Evolutionary conservation across 1,140 invertebrate genomes (phyloP).

Genomic region (Listronotus oregonensis): DNA sequence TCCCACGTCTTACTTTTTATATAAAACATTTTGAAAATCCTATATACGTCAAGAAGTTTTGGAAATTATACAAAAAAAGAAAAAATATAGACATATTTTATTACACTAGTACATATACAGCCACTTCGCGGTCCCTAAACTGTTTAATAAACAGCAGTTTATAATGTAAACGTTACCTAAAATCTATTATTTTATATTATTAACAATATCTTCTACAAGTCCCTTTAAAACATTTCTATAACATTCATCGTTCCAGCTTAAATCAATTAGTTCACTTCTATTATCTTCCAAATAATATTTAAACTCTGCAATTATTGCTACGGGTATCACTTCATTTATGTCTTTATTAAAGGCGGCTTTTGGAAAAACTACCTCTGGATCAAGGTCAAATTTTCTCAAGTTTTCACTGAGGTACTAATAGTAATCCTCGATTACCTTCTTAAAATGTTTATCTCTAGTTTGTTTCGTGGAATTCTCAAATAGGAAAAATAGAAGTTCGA

Average conservation of each 20-base stretch:
- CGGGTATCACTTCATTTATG: constrained; percentile 2
- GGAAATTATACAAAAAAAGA: too few species aligned
- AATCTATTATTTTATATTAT: neutral
- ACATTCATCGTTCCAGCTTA: constrained; percentile 7
- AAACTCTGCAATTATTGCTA: neutral
- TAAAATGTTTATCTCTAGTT: constrained; percentile 52
- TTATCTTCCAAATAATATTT: constrained; percentile 18
- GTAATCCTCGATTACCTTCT: constrained; percentile 52
- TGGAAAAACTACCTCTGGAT: constrained; percentile 6
- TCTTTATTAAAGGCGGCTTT: constrained; percentile 11
- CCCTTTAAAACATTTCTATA: constrained; percentile 19
- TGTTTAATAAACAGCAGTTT: too few species aligned
- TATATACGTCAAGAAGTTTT: too few species aligned
- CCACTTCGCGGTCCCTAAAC: too few species aligned
- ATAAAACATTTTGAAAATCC: too few species aligned
- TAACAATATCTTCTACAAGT: constrained; percentile 18
- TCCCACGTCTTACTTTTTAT: too few species aligned
- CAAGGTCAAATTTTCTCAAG: constrained; percentile 17
- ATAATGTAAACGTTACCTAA: too few species aligned
- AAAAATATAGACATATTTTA: too few species aligned
- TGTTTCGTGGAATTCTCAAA: constrained; percentile 51
- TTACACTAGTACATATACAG: too few species aligned
- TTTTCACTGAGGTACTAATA: constrained; percentile 36
- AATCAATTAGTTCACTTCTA: constrained; percentile 5
- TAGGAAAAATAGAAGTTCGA: constrained; percentile 57